phyloP scores from a whole-genome alignment of 1,140 invertebrate species.

The Protaetia brevitarsis region DNA sequence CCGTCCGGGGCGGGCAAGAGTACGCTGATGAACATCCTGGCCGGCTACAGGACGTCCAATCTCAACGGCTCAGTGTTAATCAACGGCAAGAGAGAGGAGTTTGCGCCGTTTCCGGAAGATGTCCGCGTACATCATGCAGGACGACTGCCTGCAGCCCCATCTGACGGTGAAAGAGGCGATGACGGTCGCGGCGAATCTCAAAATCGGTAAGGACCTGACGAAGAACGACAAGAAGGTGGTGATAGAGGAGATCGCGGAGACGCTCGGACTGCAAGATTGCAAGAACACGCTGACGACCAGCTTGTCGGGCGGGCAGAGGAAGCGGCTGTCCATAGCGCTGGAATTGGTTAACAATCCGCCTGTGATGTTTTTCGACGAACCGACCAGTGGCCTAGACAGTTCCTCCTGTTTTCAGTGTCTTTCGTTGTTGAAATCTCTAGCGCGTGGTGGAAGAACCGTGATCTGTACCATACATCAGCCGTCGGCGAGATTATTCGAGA shows the following conservation, averaged over 20 bases:
- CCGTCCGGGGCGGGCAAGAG: slow-evolving; percentile 92
- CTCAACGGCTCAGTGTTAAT: slow-evolving; percentile 74
- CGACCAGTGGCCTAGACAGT: slow-evolving; percentile 93
- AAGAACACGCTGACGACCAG: slow-evolving; percentile 73
- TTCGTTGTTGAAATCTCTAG: slow-evolving; percentile 73
- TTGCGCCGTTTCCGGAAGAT: slow-evolving; percentile 83
- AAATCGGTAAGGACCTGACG: slow-evolving; percentile 79
- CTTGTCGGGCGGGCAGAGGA: slow-evolving; percentile 90
- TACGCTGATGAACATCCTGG: slow-evolving; percentile 86
- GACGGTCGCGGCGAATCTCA: slow-evolving; percentile 87
- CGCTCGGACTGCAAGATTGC: slow-evolving; percentile 63
- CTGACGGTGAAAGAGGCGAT: slow-evolving; percentile 87
- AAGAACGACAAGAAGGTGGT: slow-evolving; percentile 72
- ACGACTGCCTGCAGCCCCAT: slow-evolving; percentile 85
- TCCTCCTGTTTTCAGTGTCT: slow-evolving; percentile 91
- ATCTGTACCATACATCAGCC: slow-evolving; percentile 98
- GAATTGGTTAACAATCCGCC: slow-evolving; percentile 88
- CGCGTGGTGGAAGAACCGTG: slow-evolving; percentile 81
- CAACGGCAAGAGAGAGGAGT: slow-evolving; percentile 83
- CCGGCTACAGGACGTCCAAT: slow-evolving; percentile 80
- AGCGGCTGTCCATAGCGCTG: slow-evolving; percentile 85
- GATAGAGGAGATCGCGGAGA: slow-evolving; percentile 78
- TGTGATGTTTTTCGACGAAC: slow-evolving; percentile 96
- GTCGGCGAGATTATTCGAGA: slow-evolving; percentile 90
- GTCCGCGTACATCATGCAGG: slow-evolving; percentile 96